Evolutionary conservation across 2,888 invertebrate genomes (phyloP).

Genomic region (Zeuzera pyrina): DNA sequence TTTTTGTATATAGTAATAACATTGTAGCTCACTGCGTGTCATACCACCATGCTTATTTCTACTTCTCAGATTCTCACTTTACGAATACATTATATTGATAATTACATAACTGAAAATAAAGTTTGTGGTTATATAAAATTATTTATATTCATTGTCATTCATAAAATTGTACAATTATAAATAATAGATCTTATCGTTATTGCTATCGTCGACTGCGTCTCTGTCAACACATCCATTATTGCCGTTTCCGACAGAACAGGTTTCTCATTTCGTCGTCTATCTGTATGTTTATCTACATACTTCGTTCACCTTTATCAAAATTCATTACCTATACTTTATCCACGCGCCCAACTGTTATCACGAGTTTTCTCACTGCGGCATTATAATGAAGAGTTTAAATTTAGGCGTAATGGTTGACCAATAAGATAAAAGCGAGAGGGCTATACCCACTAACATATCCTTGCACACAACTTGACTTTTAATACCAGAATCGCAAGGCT

Average conservation of each 20-base stretch:
- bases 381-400: slow-evolving; percentile 72
- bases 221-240: slow-evolving; percentile 33
- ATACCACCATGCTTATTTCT: no score
- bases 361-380: slow-evolving; percentile 65
- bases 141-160: no score
- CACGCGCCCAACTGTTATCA: slow-evolving; percentile 56
- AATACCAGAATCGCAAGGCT: slow-evolving; percentile 22
- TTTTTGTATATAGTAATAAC: no score
- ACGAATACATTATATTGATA: no score
- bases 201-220: slow-evolving; percentile 28
- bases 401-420: slow-evolving; percentile 72
- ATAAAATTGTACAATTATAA: no score
- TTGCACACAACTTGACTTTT: slow-evolving; percentile 19
- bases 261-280: slow-evolving; percentile 26
- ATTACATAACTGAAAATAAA: no score
- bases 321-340: slow-evolving; percentile 66
- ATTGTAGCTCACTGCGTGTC: no score
- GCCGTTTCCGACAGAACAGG: slow-evolving; percentile 30
- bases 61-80: no score
- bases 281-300: slow-evolving; percentile 32
- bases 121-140: no score
- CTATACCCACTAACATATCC: slow-evolving; percentile 33
- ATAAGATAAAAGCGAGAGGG: slow-evolving; percentile 71
- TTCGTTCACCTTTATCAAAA: slow-evolving; percentile 50
- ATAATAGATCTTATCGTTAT: slow-evolving; percentile 30